phyloP scores from a whole-genome alignment of 2,797 vertebrate species.

The Falco novaeseelandiae region DNA sequence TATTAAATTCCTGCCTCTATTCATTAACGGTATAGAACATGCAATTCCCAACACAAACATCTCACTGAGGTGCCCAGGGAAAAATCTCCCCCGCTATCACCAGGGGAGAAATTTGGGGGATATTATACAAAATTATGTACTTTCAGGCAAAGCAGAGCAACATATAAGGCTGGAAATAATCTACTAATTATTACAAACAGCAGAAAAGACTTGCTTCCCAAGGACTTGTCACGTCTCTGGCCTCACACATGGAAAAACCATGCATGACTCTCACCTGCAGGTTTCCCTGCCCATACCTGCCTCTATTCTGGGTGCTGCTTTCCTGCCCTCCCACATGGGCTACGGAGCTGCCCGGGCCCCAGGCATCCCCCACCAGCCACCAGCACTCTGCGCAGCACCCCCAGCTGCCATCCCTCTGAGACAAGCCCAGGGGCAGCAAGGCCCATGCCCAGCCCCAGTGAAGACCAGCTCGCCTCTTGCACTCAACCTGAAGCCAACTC shows the following conservation, averaged over 20 bases:
- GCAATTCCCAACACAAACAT: slow-evolving; percentile 45
- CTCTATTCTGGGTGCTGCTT: too few species aligned
- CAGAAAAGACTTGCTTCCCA: not conserved
- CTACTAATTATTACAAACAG: not conserved
- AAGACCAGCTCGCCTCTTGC: not conserved
- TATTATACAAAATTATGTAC: slow-evolving; percentile 7
- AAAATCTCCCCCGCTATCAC: slow-evolving; percentile 38
- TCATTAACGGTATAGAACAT: not conserved
- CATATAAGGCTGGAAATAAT: not conserved
- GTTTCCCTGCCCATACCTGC: not conserved
- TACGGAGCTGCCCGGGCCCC: not conserved
- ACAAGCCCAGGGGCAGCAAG: not conserved
- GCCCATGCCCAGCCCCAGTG: not conserved
- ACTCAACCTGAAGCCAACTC: not conserved
- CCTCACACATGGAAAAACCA: not conserved
- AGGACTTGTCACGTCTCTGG: not conserved
- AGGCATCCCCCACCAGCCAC: too few species aligned
- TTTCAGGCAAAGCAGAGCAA: not conserved
- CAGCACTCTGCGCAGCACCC: fast-evolving
- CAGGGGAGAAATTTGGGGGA: slow-evolving; percentile 55
- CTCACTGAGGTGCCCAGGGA: slow-evolving; percentile 7
- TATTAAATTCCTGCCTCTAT: slow-evolving; percentile 5
- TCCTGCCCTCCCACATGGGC: not conserved
- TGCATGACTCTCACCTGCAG: fast-evolving
- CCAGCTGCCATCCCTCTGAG: not conserved